A percentile compares a stretch with the other conserved stretches of the same genome.
Conservation (phyloP, 1,140 invertebrate species). For the Belonocnema kinseyi region DNA sequence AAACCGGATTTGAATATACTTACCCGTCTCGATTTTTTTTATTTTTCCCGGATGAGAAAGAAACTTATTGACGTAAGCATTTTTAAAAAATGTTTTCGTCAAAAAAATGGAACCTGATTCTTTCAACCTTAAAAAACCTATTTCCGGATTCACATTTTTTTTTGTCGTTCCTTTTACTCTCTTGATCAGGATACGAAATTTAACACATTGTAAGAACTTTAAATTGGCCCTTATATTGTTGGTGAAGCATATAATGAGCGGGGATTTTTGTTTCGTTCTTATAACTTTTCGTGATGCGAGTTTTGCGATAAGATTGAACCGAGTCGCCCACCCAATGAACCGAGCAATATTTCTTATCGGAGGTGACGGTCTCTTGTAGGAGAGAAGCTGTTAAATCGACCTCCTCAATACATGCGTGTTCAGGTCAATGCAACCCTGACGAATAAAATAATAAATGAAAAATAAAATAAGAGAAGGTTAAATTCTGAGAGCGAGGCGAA, state of each 20-base stretch:
- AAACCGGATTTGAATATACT: too few species aligned
- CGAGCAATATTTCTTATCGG: conserved; percentile 15
- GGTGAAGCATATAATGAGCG: background rate
- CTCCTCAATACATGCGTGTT: conserved; percentile 10
- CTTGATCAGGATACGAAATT: background rate
- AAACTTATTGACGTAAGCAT: too few species aligned
- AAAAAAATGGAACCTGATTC: too few species aligned
- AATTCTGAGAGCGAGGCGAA: conserved; percentile 12
- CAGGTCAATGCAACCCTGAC: conserved; percentile 35
- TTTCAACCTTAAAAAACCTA: too few species aligned
- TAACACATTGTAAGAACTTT: background rate
- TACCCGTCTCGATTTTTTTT: too few species aligned
- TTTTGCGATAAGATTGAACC: conserved; percentile 17
- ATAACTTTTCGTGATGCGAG: background rate
- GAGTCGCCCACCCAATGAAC: conserved; percentile 13
- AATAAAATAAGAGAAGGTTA: conserved; percentile 50
- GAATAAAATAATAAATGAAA: conserved; percentile 50
- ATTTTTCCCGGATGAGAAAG: too few species aligned
- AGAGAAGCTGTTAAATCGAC: background rate
- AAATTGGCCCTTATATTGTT: conserved; percentile 5
- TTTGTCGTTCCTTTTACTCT: background rate
- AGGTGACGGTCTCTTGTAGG: conserved; percentile 24
- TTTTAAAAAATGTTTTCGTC: too few species aligned
- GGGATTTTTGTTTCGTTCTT: background rate
- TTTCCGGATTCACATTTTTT: background rate